phyloP scores from a whole-genome alignment of 2,888 invertebrate species.

The Hyalella azteca region DNA sequence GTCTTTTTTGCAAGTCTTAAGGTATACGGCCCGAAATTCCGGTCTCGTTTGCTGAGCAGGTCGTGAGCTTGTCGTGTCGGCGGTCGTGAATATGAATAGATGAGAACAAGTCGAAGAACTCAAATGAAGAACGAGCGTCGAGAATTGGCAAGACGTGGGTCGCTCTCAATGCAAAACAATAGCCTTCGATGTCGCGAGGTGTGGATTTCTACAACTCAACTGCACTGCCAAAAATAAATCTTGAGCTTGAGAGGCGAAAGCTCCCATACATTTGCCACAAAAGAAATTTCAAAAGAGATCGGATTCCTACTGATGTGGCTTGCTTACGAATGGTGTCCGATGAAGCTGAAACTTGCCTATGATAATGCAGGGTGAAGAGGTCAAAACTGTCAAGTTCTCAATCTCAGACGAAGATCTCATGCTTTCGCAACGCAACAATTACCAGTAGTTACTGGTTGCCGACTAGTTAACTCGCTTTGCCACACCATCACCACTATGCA shows the following conservation, averaged over 20 bases:
- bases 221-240: not conserved
- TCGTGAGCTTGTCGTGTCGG: not conserved
- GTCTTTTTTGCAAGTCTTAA: not conserved
- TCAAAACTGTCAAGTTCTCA: slow-evolving; percentile 2
- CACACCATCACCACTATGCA: no score
- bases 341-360: not conserved
- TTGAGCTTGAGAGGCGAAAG: not conserved
- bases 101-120: not conserved
- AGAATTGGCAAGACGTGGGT: not conserved
- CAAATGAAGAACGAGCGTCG: slow-evolving; percentile 9
- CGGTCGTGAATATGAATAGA: slow-evolving; percentile 17
- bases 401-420: not conserved
- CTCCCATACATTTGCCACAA: not conserved
- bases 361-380: slow-evolving; percentile 21
- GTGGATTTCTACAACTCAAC: slow-evolving; percentile 9
- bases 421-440: slow-evolving; percentile 7
- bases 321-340: slow-evolving; percentile 20
- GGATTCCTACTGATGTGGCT: slow-evolving; percentile 2
- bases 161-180: not conserved
- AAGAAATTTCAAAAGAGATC: slow-evolving; percentile 25
- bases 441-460: not conserved
- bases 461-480: not conserved
- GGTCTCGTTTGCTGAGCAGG: not conserved
- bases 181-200: not conserved
- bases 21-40: not conserved